A percentile compares a stretch with the other conserved stretches of the same genome.
Conservation (phyloP, 2,888 invertebrate species). For the Hyles lineata region DNA sequence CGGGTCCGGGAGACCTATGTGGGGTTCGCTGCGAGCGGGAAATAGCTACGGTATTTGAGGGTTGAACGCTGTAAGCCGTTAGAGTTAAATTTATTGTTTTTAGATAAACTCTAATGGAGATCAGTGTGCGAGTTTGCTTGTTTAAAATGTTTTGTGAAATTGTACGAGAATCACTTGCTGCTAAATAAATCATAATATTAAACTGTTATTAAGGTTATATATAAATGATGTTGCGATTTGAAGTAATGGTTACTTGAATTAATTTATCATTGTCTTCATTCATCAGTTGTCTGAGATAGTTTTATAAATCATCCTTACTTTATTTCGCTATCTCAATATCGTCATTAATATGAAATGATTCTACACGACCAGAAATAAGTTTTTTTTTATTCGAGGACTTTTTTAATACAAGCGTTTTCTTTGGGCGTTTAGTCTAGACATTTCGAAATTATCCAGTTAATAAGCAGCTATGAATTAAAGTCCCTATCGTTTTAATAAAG, state of each 20-base stretch:
- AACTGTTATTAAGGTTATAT: background rate
- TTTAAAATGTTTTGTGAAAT: conserved; percentile 52
- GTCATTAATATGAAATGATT: too few species aligned
- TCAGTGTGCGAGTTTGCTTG: conserved; percentile 60
- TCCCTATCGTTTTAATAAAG: too few species aligned
- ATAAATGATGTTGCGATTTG: background rate
- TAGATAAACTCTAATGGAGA: conserved; percentile 74
- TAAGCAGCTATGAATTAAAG: too few species aligned
- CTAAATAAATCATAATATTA: conserved; percentile 7
- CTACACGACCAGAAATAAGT: too few species aligned
- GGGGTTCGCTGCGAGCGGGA: conserved; percentile 45
- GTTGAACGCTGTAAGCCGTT: conserved; percentile 70
- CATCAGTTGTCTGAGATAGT: too few species aligned
- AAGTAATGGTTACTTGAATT: background rate
- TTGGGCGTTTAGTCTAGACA: too few species aligned
- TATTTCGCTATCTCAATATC: background rate
- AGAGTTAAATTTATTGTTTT: conserved; percentile 76
- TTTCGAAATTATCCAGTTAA: too few species aligned
- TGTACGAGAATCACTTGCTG: conserved; percentile 36
- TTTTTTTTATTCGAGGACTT: too few species aligned
- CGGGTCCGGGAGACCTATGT: conserved; percentile 61
- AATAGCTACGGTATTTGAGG: conserved; percentile 67
- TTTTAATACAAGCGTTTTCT: too few species aligned
- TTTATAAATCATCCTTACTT: background rate
- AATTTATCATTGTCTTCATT: background rate